Conservation (phyloP, 1,140 invertebrate species). For the Venustaconcha ellipsiformis region DNA sequence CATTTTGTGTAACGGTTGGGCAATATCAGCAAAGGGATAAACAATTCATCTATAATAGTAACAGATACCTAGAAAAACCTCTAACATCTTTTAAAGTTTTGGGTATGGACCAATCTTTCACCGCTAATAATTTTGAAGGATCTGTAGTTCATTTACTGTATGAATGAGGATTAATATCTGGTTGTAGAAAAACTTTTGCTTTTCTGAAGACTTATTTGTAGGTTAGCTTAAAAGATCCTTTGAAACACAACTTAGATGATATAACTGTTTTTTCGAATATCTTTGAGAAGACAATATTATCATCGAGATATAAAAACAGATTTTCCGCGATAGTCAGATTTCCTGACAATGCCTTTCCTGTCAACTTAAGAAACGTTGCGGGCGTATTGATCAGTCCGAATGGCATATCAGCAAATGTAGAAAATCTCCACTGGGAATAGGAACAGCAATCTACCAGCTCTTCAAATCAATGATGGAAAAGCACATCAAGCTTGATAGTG, state of each 20-base stretch:
- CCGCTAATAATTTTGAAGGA: neutral
- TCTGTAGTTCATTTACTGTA: neutral
- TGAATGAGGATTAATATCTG: conserved; percentile 3
- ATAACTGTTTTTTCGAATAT: conserved; percentile 67
- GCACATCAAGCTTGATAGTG: conserved; percentile 21
- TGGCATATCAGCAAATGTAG: too few species aligned
- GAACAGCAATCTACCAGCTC: conserved; percentile 46
- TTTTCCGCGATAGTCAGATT: neutral
- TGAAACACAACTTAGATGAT: conserved; percentile 55
- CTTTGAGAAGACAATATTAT: conserved; percentile 67
- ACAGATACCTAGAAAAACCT: too few species aligned
- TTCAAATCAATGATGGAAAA: conserved; percentile 29
- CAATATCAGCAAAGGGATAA: too few species aligned
- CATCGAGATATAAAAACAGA: conserved; percentile 68
- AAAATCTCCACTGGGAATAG: too few species aligned
- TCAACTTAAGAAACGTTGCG: too few species aligned
- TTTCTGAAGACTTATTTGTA: conserved; percentile 34
- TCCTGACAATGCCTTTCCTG: too few species aligned
- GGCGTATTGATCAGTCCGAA: too few species aligned
- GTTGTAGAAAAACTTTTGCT: conserved; percentile 21
- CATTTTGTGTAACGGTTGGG: too few species aligned
- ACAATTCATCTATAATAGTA: too few species aligned
- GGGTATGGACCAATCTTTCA: conserved; percentile 3
- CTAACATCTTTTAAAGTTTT: neutral
- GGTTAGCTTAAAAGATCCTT: conserved; percentile 41